phyloP scores from a whole-genome alignment of 1,140 invertebrate species.

The Papilio machaon region DNA sequence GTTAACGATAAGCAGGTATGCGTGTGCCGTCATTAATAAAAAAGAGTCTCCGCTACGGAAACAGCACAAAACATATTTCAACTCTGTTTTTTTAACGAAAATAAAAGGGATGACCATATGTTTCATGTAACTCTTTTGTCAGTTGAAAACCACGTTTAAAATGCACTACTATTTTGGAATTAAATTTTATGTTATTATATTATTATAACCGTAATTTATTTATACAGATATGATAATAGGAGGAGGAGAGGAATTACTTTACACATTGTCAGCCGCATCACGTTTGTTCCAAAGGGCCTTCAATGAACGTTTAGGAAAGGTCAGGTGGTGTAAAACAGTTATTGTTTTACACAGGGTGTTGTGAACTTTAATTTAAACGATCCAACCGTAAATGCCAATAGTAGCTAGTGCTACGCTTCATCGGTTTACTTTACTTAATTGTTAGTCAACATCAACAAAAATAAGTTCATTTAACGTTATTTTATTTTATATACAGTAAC shows the following conservation, averaged over 20 bases:
- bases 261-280: neutral
- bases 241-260: too few species aligned
- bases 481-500: slow-evolving; percentile 25
- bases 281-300: neutral
- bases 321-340: slow-evolving; percentile 53
- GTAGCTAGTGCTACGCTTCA: slow-evolving; percentile 51
- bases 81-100: too few species aligned
- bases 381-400: slow-evolving; percentile 54
- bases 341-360: slow-evolving; percentile 51
- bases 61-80: too few species aligned
- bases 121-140: too few species aligned
- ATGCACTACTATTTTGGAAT: too few species aligned
- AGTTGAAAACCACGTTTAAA: too few species aligned
- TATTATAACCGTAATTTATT: too few species aligned
- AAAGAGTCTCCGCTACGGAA: too few species aligned
- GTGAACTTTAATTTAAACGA: slow-evolving; percentile 64
- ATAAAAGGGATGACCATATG: too few species aligned
- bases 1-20: neutral
- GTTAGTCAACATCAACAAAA: slow-evolving; percentile 37
- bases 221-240: too few species aligned
- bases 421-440: slow-evolving; percentile 61
- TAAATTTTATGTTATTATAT: too few species aligned
- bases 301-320: slow-evolving; percentile 49
- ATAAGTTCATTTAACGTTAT: slow-evolving; percentile 37
- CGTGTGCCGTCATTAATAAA: neutral